Conservation (phyloP, 2,113 vertebrate species). For the Polypterus bichir region DNA sequence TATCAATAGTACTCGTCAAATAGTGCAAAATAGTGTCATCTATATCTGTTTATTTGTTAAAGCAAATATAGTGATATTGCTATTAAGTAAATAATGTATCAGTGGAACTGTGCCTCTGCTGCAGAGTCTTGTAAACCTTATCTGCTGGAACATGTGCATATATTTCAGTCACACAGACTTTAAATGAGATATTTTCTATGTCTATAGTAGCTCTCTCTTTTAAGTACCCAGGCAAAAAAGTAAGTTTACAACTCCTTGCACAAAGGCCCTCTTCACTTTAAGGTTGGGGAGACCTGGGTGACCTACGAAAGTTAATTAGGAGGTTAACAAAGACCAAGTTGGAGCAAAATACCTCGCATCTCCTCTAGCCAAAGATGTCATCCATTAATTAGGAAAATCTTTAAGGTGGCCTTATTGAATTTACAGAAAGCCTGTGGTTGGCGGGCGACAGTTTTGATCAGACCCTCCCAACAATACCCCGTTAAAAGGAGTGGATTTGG, state of each 20-base stretch:
- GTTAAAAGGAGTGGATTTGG: slow-evolving; percentile 58
- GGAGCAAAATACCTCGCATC: slow-evolving; percentile 97
- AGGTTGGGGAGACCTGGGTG: slow-evolving; percentile 99
- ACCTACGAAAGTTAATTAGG: slow-evolving; percentile 99
- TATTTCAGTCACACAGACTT: slow-evolving; percentile 81
- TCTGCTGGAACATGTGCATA: slow-evolving; percentile 85
- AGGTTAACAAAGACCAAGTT: slow-evolving; percentile 98
- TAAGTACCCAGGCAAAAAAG: slow-evolving; percentile 96
- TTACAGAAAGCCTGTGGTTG: slow-evolving; percentile 91
- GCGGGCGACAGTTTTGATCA: slow-evolving; percentile 97
- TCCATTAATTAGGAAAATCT: slow-evolving; percentile 99
- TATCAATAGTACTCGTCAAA: too few species aligned
- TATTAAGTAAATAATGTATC: too few species aligned
- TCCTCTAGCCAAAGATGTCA: slow-evolving; percentile 99
- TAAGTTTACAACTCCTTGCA: slow-evolving; percentile 97
- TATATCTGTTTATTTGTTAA: too few species aligned
- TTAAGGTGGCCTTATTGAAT: slow-evolving; percentile 99
- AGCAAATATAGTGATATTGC: too few species aligned
- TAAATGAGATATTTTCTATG: slow-evolving; percentile 98
- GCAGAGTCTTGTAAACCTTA: slow-evolving; percentile 41
- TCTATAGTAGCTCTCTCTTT: slow-evolving; percentile 93
- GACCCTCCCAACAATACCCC: slow-evolving; percentile 73
- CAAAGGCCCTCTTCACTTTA: slow-evolving; percentile 99
- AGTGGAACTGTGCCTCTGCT: too few species aligned
- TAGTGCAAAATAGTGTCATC: too few species aligned